phyloP scores from a whole-genome alignment of 2,797 vertebrate genomes.

The Bradypus variegatus region DNA sequence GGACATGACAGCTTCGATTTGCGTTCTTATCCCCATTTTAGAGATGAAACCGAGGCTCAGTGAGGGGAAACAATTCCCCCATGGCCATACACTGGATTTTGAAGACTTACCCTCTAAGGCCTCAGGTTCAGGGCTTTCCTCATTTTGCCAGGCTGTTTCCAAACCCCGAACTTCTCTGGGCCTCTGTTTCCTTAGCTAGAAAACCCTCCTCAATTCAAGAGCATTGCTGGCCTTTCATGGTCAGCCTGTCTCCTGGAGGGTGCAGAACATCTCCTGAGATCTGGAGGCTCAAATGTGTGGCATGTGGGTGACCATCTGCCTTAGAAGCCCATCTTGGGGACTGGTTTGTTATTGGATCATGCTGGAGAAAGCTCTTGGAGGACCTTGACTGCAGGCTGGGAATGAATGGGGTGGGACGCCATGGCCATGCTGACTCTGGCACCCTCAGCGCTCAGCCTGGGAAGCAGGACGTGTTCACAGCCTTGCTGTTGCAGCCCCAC shows the following conservation, averaged over 20 bases:
- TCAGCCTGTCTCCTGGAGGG: background rate
- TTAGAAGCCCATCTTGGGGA: background rate
- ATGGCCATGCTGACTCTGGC: background rate
- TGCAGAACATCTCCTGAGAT: background rate
- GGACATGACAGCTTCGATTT: background rate
- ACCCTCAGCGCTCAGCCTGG: background rate
- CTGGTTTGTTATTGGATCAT: background rate
- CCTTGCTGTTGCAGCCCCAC: background rate
- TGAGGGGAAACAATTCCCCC: background rate
- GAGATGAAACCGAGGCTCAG: background rate
- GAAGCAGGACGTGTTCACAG: background rate
- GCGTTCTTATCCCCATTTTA: background rate
- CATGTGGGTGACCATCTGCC: background rate
- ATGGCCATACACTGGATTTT: background rate
- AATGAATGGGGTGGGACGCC: background rate
- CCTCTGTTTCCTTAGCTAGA: background rate
- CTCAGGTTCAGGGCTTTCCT: background rate
- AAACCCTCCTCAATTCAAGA: background rate
- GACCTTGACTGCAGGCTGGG: background rate
- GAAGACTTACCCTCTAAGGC: background rate
- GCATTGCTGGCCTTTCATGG: fast-evolving
- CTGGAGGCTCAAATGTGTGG: too few species aligned
- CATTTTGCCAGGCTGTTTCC: background rate
- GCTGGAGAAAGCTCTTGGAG: background rate
- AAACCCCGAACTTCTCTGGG: too few species aligned